A percentile compares a stretch with the other conserved stretches of the same genome.
Evolutionary conservation across 2,888 invertebrate genomes (phyloP).

Genomic region (Scaptomyza polygonia): DNA sequence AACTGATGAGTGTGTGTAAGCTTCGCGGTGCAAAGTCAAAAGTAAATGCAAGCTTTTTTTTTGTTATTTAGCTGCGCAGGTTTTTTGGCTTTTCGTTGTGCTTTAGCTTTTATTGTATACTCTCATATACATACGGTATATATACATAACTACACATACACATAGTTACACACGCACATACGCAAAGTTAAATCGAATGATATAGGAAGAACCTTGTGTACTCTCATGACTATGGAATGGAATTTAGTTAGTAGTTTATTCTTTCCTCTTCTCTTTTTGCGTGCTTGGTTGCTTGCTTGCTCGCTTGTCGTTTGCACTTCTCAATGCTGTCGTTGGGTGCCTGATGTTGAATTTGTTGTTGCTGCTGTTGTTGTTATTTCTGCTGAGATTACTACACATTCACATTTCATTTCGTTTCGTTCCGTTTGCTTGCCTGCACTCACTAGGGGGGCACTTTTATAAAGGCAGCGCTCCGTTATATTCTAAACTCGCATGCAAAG

Average conservation of each 20-base stretch:
- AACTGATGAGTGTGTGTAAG: conserved; percentile 14
- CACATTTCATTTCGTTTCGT: conserved; percentile 24
- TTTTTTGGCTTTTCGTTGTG: conserved; percentile 50
- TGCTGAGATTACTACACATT: conserved; percentile 44
- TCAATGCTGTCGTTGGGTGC: conserved; percentile 42
- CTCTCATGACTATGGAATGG: conserved; percentile 81
- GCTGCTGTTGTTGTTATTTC: conserved; percentile 31
- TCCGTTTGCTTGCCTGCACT: conserved; percentile 6
- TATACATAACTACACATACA: conserved; percentile 11
- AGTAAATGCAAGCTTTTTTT: conserved; percentile 50
- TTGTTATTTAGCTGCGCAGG: conserved; percentile 37
- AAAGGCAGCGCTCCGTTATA: conserved; percentile 1
- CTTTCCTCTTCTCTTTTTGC: conserved; percentile 45
- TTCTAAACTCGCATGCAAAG: conserved; percentile 22
- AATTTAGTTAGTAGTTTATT: conserved; percentile 70
- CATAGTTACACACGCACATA: conserved; percentile 4
- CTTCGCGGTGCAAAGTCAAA: conserved; percentile 54
- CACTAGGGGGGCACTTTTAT: conserved; percentile 18
- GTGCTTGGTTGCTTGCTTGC: neutral
- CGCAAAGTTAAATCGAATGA: conserved; percentile 62
- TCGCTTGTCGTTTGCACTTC: conserved; percentile 42
- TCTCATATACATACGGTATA: conserved; percentile 6
- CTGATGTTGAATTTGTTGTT: conserved; percentile 4
- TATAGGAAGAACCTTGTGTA: conserved; percentile 83
- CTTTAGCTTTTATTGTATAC: conserved; percentile 31